Percentiles rank a stretch among this genome's conserved stretches.
Evolutionary conservation across 2,888 invertebrate genomes (phyloP).

Genomic region (Lepeophtheirus nordmannii): DNA sequence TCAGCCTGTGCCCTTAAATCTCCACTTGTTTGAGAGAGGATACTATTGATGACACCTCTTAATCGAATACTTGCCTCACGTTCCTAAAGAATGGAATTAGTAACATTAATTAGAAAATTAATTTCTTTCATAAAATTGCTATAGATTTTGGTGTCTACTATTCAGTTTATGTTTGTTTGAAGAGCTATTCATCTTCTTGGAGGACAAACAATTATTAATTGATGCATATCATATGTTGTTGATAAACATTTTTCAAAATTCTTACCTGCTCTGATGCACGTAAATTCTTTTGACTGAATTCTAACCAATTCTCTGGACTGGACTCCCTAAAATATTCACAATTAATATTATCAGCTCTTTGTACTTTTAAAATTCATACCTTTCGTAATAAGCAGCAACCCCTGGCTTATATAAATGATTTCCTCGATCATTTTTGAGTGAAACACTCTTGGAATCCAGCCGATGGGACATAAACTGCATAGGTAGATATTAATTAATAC

Average conservation of each 20-base stretch:
- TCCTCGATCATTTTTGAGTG: constrained; percentile 19
- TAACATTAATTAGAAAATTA: background rate
- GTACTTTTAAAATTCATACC: background rate
- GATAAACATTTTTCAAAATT: background rate
- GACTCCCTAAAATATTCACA: constrained; percentile 2
- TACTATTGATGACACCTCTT: constrained; percentile 13
- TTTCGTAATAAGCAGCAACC: constrained; percentile 6
- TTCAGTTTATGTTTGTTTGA: too few species aligned
- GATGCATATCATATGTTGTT: too few species aligned
- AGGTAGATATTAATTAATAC: background rate
- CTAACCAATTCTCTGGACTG: constrained; percentile 13
- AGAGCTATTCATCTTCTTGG: too few species aligned
- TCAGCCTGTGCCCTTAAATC: constrained; percentile 22
- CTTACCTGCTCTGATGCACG: constrained; percentile 10
- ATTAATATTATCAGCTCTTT: background rate
- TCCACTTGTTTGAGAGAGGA: constrained; percentile 17
- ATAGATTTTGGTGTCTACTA: too few species aligned
- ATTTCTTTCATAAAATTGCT: too few species aligned
- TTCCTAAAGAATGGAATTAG: constrained; percentile 1
- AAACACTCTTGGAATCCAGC: constrained; percentile 11
- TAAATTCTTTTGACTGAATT: constrained; percentile 14
- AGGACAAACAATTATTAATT: too few species aligned
- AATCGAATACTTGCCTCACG: constrained; percentile 19
- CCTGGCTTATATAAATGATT: constrained; percentile 3
- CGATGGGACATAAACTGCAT: constrained; percentile 12